phyloP scores from a whole-genome alignment of 2,888 invertebrate species.

The Protodeltote pygarga region DNA sequence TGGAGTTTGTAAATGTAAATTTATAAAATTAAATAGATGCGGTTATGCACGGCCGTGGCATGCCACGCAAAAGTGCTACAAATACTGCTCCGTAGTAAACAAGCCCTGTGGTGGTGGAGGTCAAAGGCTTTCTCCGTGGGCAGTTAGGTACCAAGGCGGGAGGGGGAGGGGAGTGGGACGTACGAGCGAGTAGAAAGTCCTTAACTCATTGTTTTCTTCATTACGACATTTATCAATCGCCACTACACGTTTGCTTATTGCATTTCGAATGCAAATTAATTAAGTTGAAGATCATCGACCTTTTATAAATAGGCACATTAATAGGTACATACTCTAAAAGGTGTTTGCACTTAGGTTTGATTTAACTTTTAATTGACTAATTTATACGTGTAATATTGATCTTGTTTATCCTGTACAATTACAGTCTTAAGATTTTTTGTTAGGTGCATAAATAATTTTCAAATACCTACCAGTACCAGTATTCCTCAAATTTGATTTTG shows the following conservation, averaged over 20 bases:
- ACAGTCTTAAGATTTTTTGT: too few species aligned
- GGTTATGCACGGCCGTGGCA: slow-evolving; percentile 42
- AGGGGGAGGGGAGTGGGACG: slow-evolving; percentile 54
- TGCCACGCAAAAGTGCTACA: slow-evolving; percentile 65
- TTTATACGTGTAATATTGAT: too few species aligned
- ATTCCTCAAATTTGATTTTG: too few species aligned
- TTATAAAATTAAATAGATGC: slow-evolving; percentile 51
- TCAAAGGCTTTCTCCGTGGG: slow-evolving; percentile 82
- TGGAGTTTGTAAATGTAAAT: slow-evolving; percentile 23
- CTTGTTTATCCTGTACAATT: too few species aligned
- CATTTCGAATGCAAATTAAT: slow-evolving; percentile 74
- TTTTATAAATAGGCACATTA: slow-evolving; percentile 4
- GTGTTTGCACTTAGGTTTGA: neutral
- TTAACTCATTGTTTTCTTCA: slow-evolving; percentile 79
- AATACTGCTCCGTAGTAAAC: slow-evolving; percentile 65
- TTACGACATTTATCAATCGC: slow-evolving; percentile 81
- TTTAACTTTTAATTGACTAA: too few species aligned
- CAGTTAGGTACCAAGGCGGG: slow-evolving; percentile 60
- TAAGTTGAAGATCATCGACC: slow-evolving; percentile 15
- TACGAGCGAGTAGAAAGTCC: slow-evolving; percentile 80
- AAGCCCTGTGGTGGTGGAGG: slow-evolving; percentile 72
- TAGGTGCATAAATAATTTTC: too few species aligned
- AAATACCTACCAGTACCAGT: too few species aligned
- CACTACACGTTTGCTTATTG: slow-evolving; percentile 69
- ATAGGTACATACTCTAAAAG: neutral